These are phyloP conservation scores for Silurus asotus DNA, from an alignment of 2,113 vertebrate genomes.

Conservation along the genomic window DNA sequence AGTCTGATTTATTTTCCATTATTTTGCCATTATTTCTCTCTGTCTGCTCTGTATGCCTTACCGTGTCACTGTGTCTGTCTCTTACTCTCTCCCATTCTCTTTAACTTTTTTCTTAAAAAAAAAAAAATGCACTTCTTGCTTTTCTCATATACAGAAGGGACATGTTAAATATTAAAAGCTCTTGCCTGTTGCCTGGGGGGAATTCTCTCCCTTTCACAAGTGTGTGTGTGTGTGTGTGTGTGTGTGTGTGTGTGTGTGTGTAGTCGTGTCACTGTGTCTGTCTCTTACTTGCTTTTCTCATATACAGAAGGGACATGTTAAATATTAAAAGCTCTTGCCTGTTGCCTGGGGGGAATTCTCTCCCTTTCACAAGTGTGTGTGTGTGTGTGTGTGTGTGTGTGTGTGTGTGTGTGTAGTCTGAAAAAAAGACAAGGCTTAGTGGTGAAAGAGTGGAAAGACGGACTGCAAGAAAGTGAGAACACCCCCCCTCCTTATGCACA, in stretches of 20 bases:
- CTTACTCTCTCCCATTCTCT: neutral
- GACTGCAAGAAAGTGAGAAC: neutral
- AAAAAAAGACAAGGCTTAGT: neutral
- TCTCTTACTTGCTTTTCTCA: neutral
- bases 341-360: neutral
- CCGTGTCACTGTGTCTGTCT: too few species aligned
- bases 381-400: neutral
- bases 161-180: neutral
- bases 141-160: constrained; percentile 17
- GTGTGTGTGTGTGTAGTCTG: neutral
- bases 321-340: neutral
- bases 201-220: neutral
- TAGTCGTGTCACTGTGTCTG: too few species aligned
- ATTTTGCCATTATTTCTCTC: neutral
- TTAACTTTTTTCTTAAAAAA: neutral
- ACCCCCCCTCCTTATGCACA: neutral
- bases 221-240: neutral
- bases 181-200: neutral
- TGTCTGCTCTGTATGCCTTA: neutral
- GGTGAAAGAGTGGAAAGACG: neutral
- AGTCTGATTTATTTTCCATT: neutral
- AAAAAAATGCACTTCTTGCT: too few species aligned
- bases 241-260: neutral
- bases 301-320: constrained; percentile 13
- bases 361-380: neutral